Base-by-base conservation (phyloP, 2,797 vertebrate genomes). In the Sebastes trivittatus region DNA sequence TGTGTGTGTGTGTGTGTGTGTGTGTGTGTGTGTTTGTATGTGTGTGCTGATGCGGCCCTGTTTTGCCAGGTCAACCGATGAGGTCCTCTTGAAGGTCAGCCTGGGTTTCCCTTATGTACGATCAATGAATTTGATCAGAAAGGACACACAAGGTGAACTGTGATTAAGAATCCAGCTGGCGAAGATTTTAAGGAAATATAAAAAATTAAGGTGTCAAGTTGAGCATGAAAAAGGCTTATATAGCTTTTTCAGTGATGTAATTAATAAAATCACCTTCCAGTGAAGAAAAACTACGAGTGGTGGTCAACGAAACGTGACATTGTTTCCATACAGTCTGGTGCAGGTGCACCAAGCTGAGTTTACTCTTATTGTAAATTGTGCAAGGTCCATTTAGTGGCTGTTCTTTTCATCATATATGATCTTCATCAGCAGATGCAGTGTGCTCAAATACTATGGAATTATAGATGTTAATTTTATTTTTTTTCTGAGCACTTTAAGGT, bases 91-190 rank as follows among this genome's bases (percentile, higher is more conserved):
- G 77, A 89, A 88, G 80, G 81, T 89, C 81, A 77, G 58, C 32
- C 59, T 32, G 27, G 10, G 61, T 62, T 84, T 77, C 52, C 22
- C 75, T 77, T 68, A 75, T 82, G 82, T 54, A 73, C 61, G 88
- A 88, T 91, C 87, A 84, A 83, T 89, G 84, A 66, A 82, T 90
- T 34, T 88, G 71, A 84, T 84, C 88, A 78, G 55, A 82, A 74
- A 89, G 89, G 86, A 86, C 81, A 67, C 42, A 75, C 75, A 86
- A 89, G 72, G 75, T 75, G 80, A 92, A 66, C 29, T 69, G 2
- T 55, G 79, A 82, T 84, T 72, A 88, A 66, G 38, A 80, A 80
- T 63, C 66, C 68, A 72, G 71, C 60, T 59, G 73, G 63, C 22
- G 63, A 49, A 69, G 16, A 79, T 62, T 80, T 62, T n/a, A 30